These are phyloP conservation scores for Azemiops feae DNA, from an alignment of 2,113 vertebrate genomes.

Conservation along the genomic window DNA sequence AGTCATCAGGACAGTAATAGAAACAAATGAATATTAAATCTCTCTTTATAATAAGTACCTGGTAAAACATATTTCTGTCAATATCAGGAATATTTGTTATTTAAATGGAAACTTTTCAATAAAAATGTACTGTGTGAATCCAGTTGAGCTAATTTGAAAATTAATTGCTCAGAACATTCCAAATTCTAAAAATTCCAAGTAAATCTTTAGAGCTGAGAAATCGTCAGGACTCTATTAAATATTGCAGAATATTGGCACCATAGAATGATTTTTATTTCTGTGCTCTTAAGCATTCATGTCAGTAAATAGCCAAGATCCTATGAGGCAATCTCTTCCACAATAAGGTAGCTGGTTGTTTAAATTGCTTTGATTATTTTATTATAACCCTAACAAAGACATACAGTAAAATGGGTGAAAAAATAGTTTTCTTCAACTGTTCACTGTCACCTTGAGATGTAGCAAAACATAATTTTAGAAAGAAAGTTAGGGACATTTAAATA, in stretches of 20 bases:
- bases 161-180: background rate
- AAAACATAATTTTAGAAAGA: background rate
- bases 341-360: background rate
- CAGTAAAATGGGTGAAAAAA: background rate
- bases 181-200: background rate
- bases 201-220: background rate
- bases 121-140: background rate
- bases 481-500: background rate
- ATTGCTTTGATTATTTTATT: background rate
- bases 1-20: background rate
- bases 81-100: background rate
- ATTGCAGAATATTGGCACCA: background rate
- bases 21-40: background rate
- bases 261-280: background rate
- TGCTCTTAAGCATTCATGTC: background rate
- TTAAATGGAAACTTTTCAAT: background rate
- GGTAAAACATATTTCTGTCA: background rate
- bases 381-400: background rate
- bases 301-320: background rate
- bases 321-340: background rate
- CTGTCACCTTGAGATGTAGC: background rate
- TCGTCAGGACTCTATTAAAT: background rate
- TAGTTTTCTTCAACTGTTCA: background rate
- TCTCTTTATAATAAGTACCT: background rate
- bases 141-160: background rate